Base-by-base conservation (phyloP, 1,140 invertebrate genomes). In the Epicauta chinensis region DNA sequence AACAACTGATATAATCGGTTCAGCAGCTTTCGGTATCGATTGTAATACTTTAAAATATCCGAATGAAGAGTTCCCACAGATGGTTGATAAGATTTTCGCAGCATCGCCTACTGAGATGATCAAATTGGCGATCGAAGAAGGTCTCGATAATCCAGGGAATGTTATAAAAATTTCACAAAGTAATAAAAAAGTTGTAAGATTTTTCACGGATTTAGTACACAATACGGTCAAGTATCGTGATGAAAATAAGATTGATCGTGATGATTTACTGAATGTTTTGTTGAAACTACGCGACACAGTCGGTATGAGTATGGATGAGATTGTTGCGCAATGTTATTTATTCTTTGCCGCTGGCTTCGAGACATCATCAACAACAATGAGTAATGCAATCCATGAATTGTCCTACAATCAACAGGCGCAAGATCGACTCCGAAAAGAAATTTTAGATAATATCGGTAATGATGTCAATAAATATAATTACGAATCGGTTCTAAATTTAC, bases 361-460 rank as follows among this genome's bases (percentile, higher is more conserved):
- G 36, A 51, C 46, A 9, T 39, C 37, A 5, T 48, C 55, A 16
- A 7, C 49, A 12, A 56, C 55, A 2, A 55, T 65, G 37, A 52
- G 50, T 40, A 57, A 54, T 43, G 29, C 56, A 0, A 13, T 65
- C 10, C 86, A 83, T 61, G 75, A 81, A 42, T 63, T 89, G 12
- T 78, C 84, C 2, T 70, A 55, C 12, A 81, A 85, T 70, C 78
- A 74, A 3, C 70, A 77, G 1, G 75, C 78, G 34, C 86, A 90
- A 62, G 71, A 81, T 1, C 83, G 79, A 67, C 62, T 91, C 2
- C 73, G 79, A 32, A 61, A 80, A 54, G 87, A 91, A 72, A 65
- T 89, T 1, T 6, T 3, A 2, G 15, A 11, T 3, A 12, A 16
- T 40, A 1, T 40, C 11, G 23, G 23, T 7, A 7, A 23, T 0